A percentile compares a stretch with the other conserved stretches of the same genome.
Evolutionary conservation across 2,888 invertebrate species (phyloP).

Genomic region (Leucozona laternaria): DNA sequence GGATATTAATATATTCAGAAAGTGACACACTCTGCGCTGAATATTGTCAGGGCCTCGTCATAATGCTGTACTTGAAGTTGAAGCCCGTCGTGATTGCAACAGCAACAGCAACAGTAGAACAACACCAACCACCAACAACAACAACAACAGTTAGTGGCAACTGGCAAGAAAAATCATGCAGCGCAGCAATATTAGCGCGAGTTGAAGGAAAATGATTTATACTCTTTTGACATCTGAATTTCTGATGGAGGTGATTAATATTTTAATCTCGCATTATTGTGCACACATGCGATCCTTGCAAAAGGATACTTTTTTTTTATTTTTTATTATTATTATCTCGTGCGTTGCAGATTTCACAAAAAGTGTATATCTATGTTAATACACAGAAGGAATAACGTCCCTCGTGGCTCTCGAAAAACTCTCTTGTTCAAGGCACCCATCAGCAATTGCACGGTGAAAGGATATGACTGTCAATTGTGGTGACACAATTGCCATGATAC

Average conservation of each 20-base stretch:
- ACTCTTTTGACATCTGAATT: slow-evolving; percentile 72
- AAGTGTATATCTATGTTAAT: not conserved
- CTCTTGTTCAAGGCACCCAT: not conserved
- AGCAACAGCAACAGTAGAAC: not conserved
- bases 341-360: slow-evolving; percentile 22
- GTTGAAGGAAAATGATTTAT: slow-evolving; percentile 61
- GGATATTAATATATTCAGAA: slow-evolving; percentile 59
- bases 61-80: slow-evolving; percentile 27
- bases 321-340: slow-evolving; percentile 26
- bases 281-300: slow-evolving; percentile 16
- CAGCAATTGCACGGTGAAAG: not conserved
- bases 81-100: slow-evolving; percentile 12
- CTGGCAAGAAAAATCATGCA: slow-evolving; percentile 38
- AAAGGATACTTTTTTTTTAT: not conserved
- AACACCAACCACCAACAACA: not conserved
- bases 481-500: slow-evolving; percentile 8
- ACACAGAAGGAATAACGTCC: not conserved
- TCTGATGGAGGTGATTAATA: slow-evolving; percentile 74
- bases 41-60: slow-evolving; percentile 30
- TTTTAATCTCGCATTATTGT: slow-evolving; percentile 71
- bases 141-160: not conserved
- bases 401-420: not conserved
- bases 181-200: slow-evolving; percentile 57
- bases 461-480: slow-evolving; percentile 14
- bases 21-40: slow-evolving; percentile 33